A percentile compares a stretch with the other conserved stretches of the same genome.
These are phyloP conservation scores for Drosophila subobscura DNA, from an alignment of 1,140 invertebrate genomes.

Conservation along the genomic window DNA sequence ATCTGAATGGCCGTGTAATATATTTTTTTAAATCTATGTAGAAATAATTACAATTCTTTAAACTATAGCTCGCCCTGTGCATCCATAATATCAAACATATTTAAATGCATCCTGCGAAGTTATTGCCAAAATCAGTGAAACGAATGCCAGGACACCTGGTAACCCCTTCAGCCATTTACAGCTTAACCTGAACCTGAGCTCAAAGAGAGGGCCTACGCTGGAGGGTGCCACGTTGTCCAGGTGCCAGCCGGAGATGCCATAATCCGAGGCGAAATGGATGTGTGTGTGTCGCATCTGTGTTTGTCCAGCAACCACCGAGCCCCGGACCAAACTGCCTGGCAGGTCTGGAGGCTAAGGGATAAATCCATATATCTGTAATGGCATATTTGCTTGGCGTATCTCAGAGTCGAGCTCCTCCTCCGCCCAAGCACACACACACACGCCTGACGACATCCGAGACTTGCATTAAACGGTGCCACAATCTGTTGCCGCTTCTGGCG, in stretches of 20 bases:
- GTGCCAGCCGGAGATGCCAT: conserved; percentile 23
- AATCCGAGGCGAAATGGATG: conserved; percentile 38
- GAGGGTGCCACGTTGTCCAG: conserved; percentile 11
- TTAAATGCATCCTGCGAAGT: too few species aligned
- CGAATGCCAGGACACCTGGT: too few species aligned
- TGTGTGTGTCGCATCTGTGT: conserved; percentile 37
- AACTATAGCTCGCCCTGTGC: too few species aligned
- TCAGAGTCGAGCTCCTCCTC: background rate
- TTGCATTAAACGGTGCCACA: conserved; percentile 28
- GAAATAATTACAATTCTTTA: background rate
- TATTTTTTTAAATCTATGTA: background rate
- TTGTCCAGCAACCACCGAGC: conserved; percentile 27
- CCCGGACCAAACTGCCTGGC: too few species aligned
- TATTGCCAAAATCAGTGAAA: too few species aligned
- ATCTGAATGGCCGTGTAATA: too few species aligned
- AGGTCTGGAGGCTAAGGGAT: conserved; percentile 17
- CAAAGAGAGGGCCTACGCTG: background rate
- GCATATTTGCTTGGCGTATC: conserved; percentile 21
- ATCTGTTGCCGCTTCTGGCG: conserved; percentile 24
- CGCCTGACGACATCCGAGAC: conserved; percentile 9
- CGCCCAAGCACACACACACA: background rate
- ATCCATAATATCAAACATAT: too few species aligned
- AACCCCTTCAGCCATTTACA: background rate
- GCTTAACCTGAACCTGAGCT: background rate
- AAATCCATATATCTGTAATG: conserved; percentile 1